phyloP scores from a whole-genome alignment of 2,113 vertebrate genomes.

The Lagopus leucura region DNA sequence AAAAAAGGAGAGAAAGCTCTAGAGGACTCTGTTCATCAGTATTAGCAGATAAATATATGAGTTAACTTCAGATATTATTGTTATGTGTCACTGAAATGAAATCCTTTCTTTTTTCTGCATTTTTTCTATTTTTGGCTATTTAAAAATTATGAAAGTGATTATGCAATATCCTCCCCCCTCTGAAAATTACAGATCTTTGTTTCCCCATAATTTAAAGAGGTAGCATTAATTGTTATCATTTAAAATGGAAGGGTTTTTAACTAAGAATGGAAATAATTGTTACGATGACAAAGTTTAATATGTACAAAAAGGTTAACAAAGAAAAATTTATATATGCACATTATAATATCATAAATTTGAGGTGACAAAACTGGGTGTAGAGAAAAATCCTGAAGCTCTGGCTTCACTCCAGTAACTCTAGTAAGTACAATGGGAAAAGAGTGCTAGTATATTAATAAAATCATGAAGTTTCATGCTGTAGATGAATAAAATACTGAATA shows the following conservation, averaged over 20 bases:
- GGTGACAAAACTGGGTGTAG: background rate
- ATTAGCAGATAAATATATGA: background rate
- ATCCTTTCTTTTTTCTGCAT: slow-evolving; percentile 1
- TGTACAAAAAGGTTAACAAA: background rate
- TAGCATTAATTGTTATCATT: background rate
- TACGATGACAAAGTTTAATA: background rate
- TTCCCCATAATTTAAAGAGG: slow-evolving; percentile 39
- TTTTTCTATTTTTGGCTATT: slow-evolving; percentile 29
- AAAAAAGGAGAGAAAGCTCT: background rate
- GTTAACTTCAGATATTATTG: background rate
- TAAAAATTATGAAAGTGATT: slow-evolving; percentile 42
- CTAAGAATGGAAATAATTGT: background rate
- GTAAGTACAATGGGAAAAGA: background rate
- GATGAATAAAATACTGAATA: background rate
- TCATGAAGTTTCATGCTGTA: background rate
- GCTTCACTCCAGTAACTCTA: background rate
- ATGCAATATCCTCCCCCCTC: slow-evolving; percentile 45
- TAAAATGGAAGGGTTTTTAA: background rate
- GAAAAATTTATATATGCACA: background rate
- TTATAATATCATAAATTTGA: background rate
- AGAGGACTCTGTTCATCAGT: background rate
- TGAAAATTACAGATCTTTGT: background rate
- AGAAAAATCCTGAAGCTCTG: background rate
- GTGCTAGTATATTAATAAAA: background rate
- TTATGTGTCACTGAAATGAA: background rate